Percentiles rank a stretch among this genome's conserved stretches.
Evolutionary conservation across 2,888 invertebrate genomes (phyloP).

Genomic region (Sceliomorpha sp.): DNA sequence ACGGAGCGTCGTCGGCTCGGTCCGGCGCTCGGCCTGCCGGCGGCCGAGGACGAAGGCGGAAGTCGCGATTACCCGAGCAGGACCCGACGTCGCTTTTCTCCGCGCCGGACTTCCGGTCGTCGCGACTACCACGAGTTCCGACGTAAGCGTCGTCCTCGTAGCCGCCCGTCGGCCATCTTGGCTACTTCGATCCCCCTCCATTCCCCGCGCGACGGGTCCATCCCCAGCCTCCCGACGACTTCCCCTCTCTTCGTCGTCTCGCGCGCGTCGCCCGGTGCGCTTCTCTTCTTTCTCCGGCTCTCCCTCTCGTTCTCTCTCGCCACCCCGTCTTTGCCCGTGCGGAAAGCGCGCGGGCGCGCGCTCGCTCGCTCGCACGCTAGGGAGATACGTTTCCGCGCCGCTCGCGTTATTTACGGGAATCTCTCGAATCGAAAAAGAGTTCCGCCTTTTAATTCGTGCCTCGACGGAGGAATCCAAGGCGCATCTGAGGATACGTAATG

Average conservation of each 20-base stretch:
- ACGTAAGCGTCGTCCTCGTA: conserved; percentile 64
- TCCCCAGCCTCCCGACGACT: conserved; percentile 54
- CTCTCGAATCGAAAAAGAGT: conserved; percentile 47
- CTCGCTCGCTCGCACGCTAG: conserved; percentile 14
- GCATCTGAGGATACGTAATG: conserved; percentile 39
- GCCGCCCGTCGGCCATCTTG: conserved; percentile 73
- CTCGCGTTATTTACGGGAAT: conserved; percentile 47
- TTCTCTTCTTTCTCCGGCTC: conserved; percentile 34
- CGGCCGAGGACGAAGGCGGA: conserved; percentile 10
- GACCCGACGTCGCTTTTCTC: conserved; percentile 8
- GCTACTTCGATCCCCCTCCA: conserved; percentile 62
- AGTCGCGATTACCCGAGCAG: conserved; percentile 35
- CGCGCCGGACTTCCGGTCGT: conserved; percentile 45
- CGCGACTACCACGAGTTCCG: conserved; percentile 62
- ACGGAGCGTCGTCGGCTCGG: no score
- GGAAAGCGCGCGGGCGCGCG: conserved; percentile 41
- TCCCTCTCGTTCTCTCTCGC: conserved; percentile 19
- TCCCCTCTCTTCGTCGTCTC: conserved; percentile 19
- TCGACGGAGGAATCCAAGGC: conserved; percentile 43
- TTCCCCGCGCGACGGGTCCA: conserved; percentile 62
- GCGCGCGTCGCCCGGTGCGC: conserved; percentile 14
- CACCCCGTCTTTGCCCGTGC: conserved; percentile 36
- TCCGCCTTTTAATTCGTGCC: conserved; percentile 49
- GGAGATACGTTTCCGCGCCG: conserved; percentile 27
- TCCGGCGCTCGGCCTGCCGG: no score